Conservation (phyloP, 2,888 invertebrate species). For the Anticlea derivata region DNA sequence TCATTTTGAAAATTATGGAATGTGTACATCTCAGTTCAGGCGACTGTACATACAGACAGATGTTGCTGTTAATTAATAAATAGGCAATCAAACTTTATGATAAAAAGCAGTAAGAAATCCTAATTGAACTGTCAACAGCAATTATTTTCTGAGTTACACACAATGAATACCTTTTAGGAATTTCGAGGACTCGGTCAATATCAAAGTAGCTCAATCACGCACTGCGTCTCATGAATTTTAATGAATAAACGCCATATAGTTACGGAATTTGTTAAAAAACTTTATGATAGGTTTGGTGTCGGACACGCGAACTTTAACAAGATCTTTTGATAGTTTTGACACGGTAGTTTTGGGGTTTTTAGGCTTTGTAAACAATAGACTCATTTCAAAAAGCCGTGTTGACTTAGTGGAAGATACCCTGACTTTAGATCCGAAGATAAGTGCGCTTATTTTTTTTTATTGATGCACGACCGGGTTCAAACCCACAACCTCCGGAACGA, state of each 20-base stretch:
- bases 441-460: too few species aligned
- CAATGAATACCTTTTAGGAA: constrained; percentile 39
- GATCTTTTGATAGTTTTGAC: constrained; percentile 21
- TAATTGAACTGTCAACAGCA: constrained; percentile 52
- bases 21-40: too few species aligned
- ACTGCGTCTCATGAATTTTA: constrained; percentile 32
- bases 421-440: too few species aligned
- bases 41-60: not conserved
- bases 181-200: constrained; percentile 37
- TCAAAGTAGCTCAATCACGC: constrained; percentile 24
- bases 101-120: constrained; percentile 18
- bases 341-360: constrained; percentile 15
- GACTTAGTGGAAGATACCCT: too few species aligned
- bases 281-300: constrained; percentile 22
- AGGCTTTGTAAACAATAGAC: constrained; percentile 3
- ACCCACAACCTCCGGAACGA: too few species aligned
- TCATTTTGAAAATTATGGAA: too few species aligned
- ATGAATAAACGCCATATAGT: constrained; percentile 25
- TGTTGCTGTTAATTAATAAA: not conserved
- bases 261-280: constrained; percentile 30
- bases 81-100: constrained; percentile 7
- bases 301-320: constrained; percentile 25
- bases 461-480: too few species aligned
- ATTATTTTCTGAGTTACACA: constrained; percentile 44
- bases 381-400: too few species aligned